Percentiles rank a stretch among this genome's conserved stretches.
phyloP scores from a whole-genome alignment of 2,888 invertebrate genomes.

The Chymomyza caudatula region DNA sequence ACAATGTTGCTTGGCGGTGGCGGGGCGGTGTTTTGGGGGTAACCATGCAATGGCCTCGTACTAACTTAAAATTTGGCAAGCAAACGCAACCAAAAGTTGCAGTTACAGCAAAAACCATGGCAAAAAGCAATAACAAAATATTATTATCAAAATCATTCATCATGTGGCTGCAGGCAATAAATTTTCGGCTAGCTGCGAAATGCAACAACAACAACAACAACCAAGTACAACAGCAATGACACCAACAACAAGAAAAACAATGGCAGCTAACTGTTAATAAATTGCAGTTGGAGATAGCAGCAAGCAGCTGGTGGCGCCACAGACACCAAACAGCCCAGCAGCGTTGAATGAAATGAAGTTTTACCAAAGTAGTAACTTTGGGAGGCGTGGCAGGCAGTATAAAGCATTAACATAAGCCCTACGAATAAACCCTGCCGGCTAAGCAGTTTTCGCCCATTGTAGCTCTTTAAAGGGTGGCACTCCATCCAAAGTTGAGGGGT shows the following conservation, averaged over 20 bases:
- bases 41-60: constrained; percentile 39
- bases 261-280: constrained; percentile 67
- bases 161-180: constrained; percentile 76
- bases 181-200: constrained; percentile 65
- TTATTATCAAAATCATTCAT: constrained; percentile 75
- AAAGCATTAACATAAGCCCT: constrained; percentile 32
- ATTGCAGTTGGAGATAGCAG: constrained; percentile 67
- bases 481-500: neutral
- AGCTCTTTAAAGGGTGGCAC: no score
- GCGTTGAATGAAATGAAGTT: constrained; percentile 28
- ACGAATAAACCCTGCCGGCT: neutral
- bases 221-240: constrained; percentile 10
- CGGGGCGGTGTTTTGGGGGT: no score
- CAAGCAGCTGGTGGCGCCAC: constrained; percentile 58
- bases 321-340: constrained; percentile 29
- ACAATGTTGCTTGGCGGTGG: no score
- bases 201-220: constrained; percentile 40
- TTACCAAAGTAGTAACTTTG: constrained; percentile 32
- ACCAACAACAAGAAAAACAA: constrained; percentile 51
- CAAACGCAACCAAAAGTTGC: constrained; percentile 48
- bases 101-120: constrained; percentile 23
- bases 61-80: constrained; percentile 51
- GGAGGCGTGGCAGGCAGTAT: constrained; percentile 42
- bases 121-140: constrained; percentile 69
- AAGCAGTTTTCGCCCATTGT: neutral